Conservation (phyloP, 1,140 invertebrate genomes). For the Harlomillsia oculata region DNA sequence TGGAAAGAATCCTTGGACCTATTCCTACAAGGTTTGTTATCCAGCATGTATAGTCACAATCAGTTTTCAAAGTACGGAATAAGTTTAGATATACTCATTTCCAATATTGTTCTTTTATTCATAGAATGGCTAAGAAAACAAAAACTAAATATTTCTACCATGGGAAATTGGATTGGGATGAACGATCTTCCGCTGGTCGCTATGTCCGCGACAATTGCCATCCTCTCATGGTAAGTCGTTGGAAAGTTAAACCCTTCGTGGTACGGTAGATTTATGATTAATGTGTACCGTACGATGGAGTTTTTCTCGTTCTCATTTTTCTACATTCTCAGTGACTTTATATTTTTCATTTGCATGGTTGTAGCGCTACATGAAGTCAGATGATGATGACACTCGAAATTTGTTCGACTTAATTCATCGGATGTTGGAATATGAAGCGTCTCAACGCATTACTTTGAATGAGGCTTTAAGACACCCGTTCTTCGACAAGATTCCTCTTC, state of each 20-base stretch:
- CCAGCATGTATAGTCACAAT: not conserved
- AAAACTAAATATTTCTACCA: slow-evolving; percentile 96
- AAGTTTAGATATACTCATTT: not conserved
- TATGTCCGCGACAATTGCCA: slow-evolving; percentile 98
- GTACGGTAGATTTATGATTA: no score
- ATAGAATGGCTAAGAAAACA: slow-evolving; percentile 85
- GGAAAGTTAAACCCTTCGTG: slow-evolving; percentile 11
- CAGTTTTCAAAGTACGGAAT: not conserved
- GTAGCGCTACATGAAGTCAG: slow-evolving; percentile 80
- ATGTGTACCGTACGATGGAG: no score
- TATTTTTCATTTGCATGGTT: slow-evolving; percentile 33
- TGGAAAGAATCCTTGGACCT: slow-evolving; percentile 94
- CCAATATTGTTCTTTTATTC: slow-evolving; percentile 3
- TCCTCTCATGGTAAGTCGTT: slow-evolving; percentile 79
- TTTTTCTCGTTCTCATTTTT: no score
- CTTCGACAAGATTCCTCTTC: slow-evolving; percentile 70
- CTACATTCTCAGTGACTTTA: no score
- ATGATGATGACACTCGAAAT: slow-evolving; percentile 81
- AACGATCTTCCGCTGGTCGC: slow-evolving; percentile 84
- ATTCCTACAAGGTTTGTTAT: slow-evolving; percentile 72
- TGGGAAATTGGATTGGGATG: slow-evolving; percentile 88
- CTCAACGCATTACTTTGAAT: slow-evolving; percentile 72
- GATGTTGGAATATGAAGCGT: slow-evolving; percentile 96
- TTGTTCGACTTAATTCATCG: slow-evolving; percentile 87
- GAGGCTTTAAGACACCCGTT: slow-evolving; percentile 88